Evolutionary conservation across 2,888 invertebrate genomes (phyloP).

Genomic region (Cataglyphis albicans): DNA sequence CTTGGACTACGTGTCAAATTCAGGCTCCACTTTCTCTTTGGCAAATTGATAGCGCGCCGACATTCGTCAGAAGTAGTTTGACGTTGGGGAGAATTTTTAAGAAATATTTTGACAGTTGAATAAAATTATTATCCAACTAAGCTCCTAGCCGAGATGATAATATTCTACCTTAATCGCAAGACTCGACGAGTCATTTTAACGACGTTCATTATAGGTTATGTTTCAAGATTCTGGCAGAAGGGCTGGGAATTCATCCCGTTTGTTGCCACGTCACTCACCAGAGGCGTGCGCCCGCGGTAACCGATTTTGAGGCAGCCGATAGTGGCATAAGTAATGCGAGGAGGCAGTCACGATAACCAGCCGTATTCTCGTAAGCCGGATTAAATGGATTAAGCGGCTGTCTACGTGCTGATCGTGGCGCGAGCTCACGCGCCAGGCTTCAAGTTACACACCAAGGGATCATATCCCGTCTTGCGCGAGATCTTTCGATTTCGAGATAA

Average conservation of each 20-base stretch:
- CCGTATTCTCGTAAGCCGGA: constrained; percentile 76
- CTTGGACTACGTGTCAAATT: not conserved
- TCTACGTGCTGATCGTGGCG: constrained; percentile 75
- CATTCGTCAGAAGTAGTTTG: not conserved
- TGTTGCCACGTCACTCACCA: constrained; percentile 57
- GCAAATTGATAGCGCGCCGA: not conserved
- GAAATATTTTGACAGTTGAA: not conserved
- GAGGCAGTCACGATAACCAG: constrained; percentile 74
- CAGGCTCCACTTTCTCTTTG: not conserved
- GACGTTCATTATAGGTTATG: too few species aligned
- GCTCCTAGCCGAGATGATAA: not conserved
- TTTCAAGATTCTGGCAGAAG: not conserved
- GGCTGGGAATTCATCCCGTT: not conserved
- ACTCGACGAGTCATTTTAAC: not conserved
- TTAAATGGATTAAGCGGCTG: constrained; percentile 76
- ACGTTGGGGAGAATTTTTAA: not conserved
- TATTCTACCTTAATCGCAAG: not conserved
- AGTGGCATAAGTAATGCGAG: constrained; percentile 75
- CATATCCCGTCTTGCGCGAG: constrained; percentile 60
- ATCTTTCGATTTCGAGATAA: constrained; percentile 56
- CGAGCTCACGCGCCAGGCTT: constrained; percentile 74
- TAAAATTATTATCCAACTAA: not conserved
- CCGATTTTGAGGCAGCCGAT: constrained; percentile 70
- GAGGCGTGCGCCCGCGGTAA: constrained; percentile 65
- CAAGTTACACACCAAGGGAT: constrained; percentile 71